Conservation (phyloP, 1,140 invertebrate species). For the Listronotus bonariensis region DNA sequence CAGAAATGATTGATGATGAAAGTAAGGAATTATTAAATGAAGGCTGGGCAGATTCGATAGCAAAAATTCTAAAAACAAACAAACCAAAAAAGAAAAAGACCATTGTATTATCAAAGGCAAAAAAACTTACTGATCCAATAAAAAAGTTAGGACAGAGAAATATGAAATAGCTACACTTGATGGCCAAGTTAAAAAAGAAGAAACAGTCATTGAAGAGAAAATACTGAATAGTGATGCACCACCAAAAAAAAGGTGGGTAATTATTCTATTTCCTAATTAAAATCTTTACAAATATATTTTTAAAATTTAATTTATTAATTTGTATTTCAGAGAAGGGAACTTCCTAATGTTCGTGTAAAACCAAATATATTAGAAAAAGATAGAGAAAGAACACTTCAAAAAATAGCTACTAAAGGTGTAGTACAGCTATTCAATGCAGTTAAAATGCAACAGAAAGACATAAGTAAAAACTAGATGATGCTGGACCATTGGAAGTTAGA, state of each 20-base stretch:
- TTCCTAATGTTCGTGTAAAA: constrained; percentile 72
- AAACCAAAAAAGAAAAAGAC: constrained; percentile 77
- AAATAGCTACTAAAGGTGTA: constrained; percentile 88
- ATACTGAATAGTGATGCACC: constrained; percentile 45
- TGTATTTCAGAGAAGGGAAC: constrained; percentile 63
- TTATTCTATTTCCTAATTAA: too few species aligned
- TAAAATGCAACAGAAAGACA: constrained; percentile 77
- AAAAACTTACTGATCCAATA: constrained; percentile 66
- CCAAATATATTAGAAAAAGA: constrained; percentile 74
- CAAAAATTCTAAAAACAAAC: constrained; percentile 73
- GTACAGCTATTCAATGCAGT: constrained; percentile 93
- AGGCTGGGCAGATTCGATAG: constrained; percentile 73
- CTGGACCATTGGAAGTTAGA: constrained; percentile 77
- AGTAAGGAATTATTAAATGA: constrained; percentile 52
- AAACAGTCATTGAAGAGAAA: constrained; percentile 53
- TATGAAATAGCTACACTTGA: constrained; percentile 61
- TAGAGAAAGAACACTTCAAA: constrained; percentile 73
- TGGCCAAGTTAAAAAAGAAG: constrained; percentile 57
- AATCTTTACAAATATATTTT: too few species aligned
- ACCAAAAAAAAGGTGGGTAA: constrained; percentile 56
- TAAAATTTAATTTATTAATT: too few species aligned
- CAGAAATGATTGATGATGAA: constrained; percentile 28
- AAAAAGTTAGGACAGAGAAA: constrained; percentile 54
- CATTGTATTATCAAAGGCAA: constrained; percentile 74
- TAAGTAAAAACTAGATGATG: constrained; percentile 73